Conservation (phyloP, 2,797 vertebrate genomes). For the Protonibea diacanthus region DNA sequence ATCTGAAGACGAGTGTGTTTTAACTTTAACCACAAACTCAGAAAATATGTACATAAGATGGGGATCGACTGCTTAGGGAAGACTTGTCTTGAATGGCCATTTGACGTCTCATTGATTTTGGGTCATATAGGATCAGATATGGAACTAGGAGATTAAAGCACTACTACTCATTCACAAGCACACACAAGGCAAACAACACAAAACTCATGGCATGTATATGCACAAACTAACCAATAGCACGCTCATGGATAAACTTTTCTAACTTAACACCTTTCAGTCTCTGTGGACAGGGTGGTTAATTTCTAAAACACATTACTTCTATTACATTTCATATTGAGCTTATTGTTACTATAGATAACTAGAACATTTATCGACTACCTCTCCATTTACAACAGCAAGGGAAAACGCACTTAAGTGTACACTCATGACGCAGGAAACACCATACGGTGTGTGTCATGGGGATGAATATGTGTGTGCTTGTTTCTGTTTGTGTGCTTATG, state of each 20-base stretch:
- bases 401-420: conserved; percentile 39
- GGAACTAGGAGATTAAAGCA: conserved; percentile 2
- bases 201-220: not conserved
- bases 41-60: not conserved
- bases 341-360: conserved; percentile 67
- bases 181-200: not conserved
- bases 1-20: not conserved
- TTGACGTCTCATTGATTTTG: conserved; percentile 58
- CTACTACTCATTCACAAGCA: not conserved
- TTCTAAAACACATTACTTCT: conserved; percentile 27
- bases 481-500: not conserved
- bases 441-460: conserved; percentile 30
- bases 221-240: not conserved
- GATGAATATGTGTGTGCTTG: not conserved
- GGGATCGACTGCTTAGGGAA: not conserved
- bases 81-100: conserved; percentile 26
- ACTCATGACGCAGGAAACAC: conserved; percentile 56
- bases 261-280: not conserved
- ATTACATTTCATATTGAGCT: conserved; percentile 65
- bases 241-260: not conserved
- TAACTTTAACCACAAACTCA: not conserved
- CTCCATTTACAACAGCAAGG: conserved; percentile 71
- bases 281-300: not conserved
- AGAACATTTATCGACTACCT: conserved; percentile 72
- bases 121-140: conserved; percentile 36